Percentiles rank a stretch among this genome's conserved stretches.
Evolutionary conservation across 2,888 invertebrate species (phyloP).

Genomic region (Argyresthia goedartella): DNA sequence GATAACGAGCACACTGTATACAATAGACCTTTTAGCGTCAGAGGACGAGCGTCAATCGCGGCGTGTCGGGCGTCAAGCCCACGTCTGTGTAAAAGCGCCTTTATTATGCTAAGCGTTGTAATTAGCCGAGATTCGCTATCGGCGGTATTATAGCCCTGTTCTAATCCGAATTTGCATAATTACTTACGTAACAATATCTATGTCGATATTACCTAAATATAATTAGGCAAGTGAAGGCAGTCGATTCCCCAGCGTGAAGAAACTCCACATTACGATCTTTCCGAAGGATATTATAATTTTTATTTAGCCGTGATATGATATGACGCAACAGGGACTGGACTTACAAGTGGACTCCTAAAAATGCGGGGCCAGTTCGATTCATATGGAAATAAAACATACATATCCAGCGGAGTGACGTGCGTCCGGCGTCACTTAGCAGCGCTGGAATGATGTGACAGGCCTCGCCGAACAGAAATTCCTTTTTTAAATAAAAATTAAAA

Average conservation of each 20-base stretch:
- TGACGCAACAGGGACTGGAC: neutral
- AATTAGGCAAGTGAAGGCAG: neutral
- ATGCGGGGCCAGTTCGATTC: conserved; percentile 54
- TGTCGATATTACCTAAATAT: neutral
- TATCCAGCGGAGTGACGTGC: conserved; percentile 58
- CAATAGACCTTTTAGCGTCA: conserved; percentile 72
- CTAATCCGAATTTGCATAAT: too few relatives aligned
- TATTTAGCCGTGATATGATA: neutral
- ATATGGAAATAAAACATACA: conserved; percentile 64
- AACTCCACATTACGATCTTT: neutral
- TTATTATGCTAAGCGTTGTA: conserved; percentile 29
- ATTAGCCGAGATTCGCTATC: conserved; percentile 17
- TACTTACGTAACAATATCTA: neutral
- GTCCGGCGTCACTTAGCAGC: conserved; percentile 71
- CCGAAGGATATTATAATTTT: neutral
- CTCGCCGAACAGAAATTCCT: conserved; percentile 63
- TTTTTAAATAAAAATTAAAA: conserved; percentile 61
- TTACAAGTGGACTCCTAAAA: conserved; percentile 32
- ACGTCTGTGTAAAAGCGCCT: conserved; percentile 38
- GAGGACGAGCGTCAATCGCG: conserved; percentile 57
- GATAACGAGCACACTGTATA: conserved; percentile 64
- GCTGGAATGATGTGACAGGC: conserved; percentile 70
- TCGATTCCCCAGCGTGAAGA: neutral
- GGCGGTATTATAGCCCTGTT: neutral
- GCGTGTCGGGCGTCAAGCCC: conserved; percentile 22